phyloP scores from a whole-genome alignment of 2,888 invertebrate genomes.

The Plagodis pulveraria region DNA sequence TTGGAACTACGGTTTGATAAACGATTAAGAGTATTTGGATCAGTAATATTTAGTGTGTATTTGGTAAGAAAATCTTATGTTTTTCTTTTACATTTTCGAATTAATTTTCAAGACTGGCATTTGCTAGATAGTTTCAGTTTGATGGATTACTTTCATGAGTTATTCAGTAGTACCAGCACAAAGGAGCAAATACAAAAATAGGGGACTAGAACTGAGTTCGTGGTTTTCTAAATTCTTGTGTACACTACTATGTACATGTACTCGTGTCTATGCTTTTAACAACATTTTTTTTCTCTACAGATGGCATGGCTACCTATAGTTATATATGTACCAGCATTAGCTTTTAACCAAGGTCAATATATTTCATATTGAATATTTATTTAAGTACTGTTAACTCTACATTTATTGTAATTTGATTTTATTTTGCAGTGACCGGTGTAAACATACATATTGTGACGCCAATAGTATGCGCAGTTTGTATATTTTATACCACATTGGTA shows the following conservation, averaged over 20 bases:
- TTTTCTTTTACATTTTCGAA: background rate
- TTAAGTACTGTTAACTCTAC: background rate
- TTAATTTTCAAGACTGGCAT: too few species aligned
- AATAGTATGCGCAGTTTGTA: conserved; percentile 90
- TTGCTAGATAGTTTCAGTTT: too few species aligned
- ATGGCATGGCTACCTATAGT: conserved; percentile 89
- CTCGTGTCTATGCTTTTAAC: too few species aligned
- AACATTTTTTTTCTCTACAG: conserved; percentile 60
- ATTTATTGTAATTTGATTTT: conserved; percentile 1
- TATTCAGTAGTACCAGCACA: too few species aligned
- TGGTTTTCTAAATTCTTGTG: too few species aligned
- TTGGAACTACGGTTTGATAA: conserved; percentile 87
- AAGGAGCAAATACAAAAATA: too few species aligned
- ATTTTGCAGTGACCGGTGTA: conserved; percentile 88
- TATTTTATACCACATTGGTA: conserved; percentile 92
- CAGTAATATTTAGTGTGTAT: conserved; percentile 86
- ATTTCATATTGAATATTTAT: background rate
- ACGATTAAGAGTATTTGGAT: conserved; percentile 87
- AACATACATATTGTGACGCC: conserved; percentile 90
- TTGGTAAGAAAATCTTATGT: conserved; percentile 77
- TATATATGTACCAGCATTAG: conserved; percentile 89
- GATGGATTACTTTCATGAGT: too few species aligned
- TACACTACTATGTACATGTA: too few species aligned
- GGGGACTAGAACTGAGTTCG: too few species aligned
- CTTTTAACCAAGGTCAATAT: conserved; percentile 87